phyloP scores from a whole-genome alignment of 2,113 vertebrate species.

The Nothobranchius kuhntae region DNA sequence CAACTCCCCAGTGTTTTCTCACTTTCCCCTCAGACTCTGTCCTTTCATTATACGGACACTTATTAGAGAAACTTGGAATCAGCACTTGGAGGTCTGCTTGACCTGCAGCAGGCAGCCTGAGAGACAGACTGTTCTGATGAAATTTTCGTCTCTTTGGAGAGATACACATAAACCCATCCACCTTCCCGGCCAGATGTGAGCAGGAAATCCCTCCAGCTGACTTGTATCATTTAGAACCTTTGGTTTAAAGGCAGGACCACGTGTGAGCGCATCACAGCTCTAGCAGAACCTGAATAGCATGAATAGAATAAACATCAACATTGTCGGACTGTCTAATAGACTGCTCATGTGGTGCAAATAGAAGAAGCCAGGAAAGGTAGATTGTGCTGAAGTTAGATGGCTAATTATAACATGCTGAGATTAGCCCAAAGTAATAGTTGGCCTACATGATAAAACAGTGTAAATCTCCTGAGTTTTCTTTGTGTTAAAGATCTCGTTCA shows the following conservation, averaged over 20 bases:
- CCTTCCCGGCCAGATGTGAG: slow-evolving; percentile 62
- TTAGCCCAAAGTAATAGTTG: no score
- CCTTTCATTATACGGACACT: slow-evolving; percentile 47
- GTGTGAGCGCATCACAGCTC: slow-evolving; percentile 13
- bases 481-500: no score
- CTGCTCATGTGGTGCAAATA: no score
- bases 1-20: slow-evolving; percentile 47
- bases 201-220: slow-evolving; percentile 46
- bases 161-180: slow-evolving; percentile 38
- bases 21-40: slow-evolving; percentile 18
- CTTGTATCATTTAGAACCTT: slow-evolving; percentile 37
- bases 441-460: no score
- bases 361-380: no score
- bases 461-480: no score
- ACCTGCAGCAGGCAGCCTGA: slow-evolving; percentile 64
- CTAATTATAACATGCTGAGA: no score
- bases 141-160: slow-evolving; percentile 42
- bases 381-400: no score
- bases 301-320: no score
- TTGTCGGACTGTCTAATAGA: no score
- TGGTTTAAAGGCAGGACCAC: slow-evolving; percentile 16
- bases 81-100: slow-evolving; percentile 41
- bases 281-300: not conserved
- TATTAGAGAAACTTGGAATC: slow-evolving; percentile 46
- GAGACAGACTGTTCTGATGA: slow-evolving; percentile 48